Evolutionary conservation across 2,888 invertebrate species (phyloP), one percentile per base, ranked within the genome.

Genomic region (Malthinus seriepunctatus): DNA sequence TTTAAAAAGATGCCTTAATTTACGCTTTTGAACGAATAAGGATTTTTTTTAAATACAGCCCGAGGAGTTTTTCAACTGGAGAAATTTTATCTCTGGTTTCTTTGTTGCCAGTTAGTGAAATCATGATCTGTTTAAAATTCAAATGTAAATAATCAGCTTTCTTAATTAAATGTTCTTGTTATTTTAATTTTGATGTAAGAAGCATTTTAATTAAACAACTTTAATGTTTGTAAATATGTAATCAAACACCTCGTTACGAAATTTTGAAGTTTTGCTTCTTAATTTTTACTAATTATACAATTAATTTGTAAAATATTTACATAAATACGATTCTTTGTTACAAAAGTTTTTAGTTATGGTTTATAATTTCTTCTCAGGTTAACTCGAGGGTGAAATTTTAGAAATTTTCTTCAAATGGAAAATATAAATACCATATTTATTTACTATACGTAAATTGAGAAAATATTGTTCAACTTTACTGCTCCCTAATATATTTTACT

Each of bases 121-220:
- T 60, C 56, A 52, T 60, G 55, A 60, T 60, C 60, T 56, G 60
- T 56, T 60, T 56, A 49, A 60, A 60, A 60, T 56, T 56, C 51
- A 52, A 60, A 56, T 51, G 60, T 60, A 60, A 60, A 60, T 56
- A 56, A 56, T 60, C 60, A 52, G 55, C 52, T 51, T 60, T 60
- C 60, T 60, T 56, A 60, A 60, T 60, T 56, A 60, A 60, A 56
- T 52, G 51, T 51, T 47, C 42, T 51, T 52, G 56, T 60, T 60
- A 52, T 60, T 60, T 56, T 56, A 56, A 60, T 60, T 60, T 60
- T 60, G 54, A 60, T 60, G 55, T 51, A 60, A 60, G 60, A 55
- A 55, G 60, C 51, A 44, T 60, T 60, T 56, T 60, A 60, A 60
- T 60, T 56, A 60, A 55, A 35, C 47, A 44, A 60, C 38, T 51